These are phyloP conservation scores for Dendroctonus ponderosae DNA, from an alignment of 1,140 invertebrate genomes.

Conservation along the genomic window DNA sequence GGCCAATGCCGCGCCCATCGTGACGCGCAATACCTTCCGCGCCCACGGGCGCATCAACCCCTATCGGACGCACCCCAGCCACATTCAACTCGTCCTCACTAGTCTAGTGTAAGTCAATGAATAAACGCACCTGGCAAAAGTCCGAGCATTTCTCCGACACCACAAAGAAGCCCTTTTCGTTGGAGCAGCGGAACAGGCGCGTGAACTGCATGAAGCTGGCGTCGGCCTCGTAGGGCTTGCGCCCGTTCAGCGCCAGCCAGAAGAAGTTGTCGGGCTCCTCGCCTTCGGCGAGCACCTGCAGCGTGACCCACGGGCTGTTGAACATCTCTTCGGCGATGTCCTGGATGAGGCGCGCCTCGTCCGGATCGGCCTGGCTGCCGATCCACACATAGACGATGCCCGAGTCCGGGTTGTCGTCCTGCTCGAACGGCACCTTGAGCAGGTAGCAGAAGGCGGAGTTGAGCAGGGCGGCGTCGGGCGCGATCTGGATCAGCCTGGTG, in stretches of 20 bases:
- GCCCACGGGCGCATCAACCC: slow-evolving; percentile 43
- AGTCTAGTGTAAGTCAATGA: not conserved
- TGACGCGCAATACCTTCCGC: slow-evolving; percentile 38
- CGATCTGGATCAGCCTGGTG: slow-evolving; percentile 89
- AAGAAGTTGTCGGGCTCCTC: slow-evolving; percentile 99
- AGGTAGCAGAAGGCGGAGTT: slow-evolving; percentile 92
- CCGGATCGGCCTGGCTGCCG: slow-evolving; percentile 82
- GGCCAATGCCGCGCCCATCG: slow-evolving; percentile 38
- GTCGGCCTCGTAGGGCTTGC: slow-evolving; percentile 88
- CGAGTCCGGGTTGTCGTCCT: slow-evolving; percentile 80
- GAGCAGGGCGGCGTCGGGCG: slow-evolving; percentile 72
- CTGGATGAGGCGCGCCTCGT: slow-evolving; percentile 85
- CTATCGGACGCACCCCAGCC: slow-evolving; percentile 33
- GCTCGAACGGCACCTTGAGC: slow-evolving; percentile 93
- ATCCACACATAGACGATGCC: slow-evolving; percentile 99
- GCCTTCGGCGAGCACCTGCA: slow-evolving; percentile 87
- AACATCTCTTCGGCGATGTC: slow-evolving; percentile 95
- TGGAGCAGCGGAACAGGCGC: slow-evolving; percentile 95
- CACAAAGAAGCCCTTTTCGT: slow-evolving; percentile 98
- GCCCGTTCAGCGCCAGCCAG: slow-evolving; percentile 92
- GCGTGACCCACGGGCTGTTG: slow-evolving; percentile 82
- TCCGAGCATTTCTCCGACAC: slow-evolving; percentile 99
- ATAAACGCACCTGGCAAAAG: slow-evolving; percentile 87
- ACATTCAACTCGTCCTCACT: slow-evolving; percentile 36
- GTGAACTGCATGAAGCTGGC: slow-evolving; percentile 94